Evolutionary conservation across 2,888 invertebrate genomes (phyloP).

Genomic region (Nomada flava): DNA sequence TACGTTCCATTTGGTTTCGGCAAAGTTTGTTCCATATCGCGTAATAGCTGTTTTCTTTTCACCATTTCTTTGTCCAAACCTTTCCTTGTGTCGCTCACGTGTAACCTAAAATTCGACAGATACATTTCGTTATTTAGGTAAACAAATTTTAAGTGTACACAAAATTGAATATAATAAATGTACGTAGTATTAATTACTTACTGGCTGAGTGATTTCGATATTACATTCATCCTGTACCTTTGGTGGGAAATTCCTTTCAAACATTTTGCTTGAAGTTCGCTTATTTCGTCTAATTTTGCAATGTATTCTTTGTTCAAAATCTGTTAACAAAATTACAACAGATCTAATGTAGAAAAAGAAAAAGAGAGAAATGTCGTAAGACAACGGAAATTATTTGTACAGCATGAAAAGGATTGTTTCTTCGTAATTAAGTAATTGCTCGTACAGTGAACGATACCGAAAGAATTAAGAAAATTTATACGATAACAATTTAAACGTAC

Average conservation of each 20-base stretch:
- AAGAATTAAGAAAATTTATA: not conserved
- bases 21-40: slow-evolving; percentile 96
- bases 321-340: slow-evolving; percentile 84
- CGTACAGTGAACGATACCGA: not conserved
- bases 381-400: not conserved
- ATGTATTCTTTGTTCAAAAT: slow-evolving; percentile 92
- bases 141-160: not conserved
- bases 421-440: not conserved
- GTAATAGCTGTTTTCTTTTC: slow-evolving; percentile 93
- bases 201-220: slow-evolving; percentile 92
- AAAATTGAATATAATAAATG: not conserved
- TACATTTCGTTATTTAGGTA: not conserved
- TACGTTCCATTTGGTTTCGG: slow-evolving; percentile 97
- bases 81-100: slow-evolving; percentile 76
- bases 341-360: not conserved
- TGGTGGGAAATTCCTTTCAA: slow-evolving; percentile 96
- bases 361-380: not conserved
- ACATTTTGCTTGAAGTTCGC: slow-evolving; percentile 93
- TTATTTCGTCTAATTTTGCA: slow-evolving; percentile 93
- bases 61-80: slow-evolving; percentile 91
- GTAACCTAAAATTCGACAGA: slow-evolving; percentile 72
- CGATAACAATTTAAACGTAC: not conserved
- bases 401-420: slow-evolving; percentile 14
- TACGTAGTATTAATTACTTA: slow-evolving; percentile 84
- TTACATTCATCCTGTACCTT: slow-evolving; percentile 94